Percentiles rank a stretch among this genome's conserved stretches.
These are phyloP conservation scores for Eugnorisma glareosa DNA, from an alignment of 2,888 invertebrate species.

Conservation along the genomic window DNA sequence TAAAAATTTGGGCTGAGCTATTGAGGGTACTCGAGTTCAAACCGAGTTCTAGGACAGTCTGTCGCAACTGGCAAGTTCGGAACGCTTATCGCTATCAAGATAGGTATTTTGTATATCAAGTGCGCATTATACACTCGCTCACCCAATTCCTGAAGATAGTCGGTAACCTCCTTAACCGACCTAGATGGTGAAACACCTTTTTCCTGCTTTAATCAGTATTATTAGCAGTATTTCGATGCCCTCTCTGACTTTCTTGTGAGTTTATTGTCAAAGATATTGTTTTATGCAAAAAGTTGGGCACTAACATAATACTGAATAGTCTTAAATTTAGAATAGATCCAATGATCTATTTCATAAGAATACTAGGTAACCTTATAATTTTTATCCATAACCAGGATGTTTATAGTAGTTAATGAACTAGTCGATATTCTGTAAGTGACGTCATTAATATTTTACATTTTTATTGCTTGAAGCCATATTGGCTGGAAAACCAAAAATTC, in stretches of 20 bases:
- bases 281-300: not conserved
- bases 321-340: not conserved
- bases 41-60: constrained; percentile 86
- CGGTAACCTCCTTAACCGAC: constrained; percentile 77
- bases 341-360: not conserved
- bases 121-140: constrained; percentile 74
- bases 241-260: constrained; percentile 37
- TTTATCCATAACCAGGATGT: constrained; percentile 9
- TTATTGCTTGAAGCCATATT: not conserved
- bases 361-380: constrained; percentile 7
- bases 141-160: constrained; percentile 75
- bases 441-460: not conserved
- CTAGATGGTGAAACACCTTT: constrained; percentile 75
- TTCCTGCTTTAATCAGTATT: constrained; percentile 68
- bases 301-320: not conserved
- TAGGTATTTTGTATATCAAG: constrained; percentile 78
- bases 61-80: constrained; percentile 84
- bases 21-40: constrained; percentile 87
- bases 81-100: constrained; percentile 75
- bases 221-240: constrained; percentile 43
- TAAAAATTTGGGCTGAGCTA: constrained; percentile 78
- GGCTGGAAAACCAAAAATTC: not conserved
- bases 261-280: constrained; percentile 14
- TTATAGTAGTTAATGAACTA: not conserved
- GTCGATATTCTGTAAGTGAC: not conserved